Conservation (phyloP, 2,888 invertebrate genomes). For the Sphecodes monilicornis region DNA sequence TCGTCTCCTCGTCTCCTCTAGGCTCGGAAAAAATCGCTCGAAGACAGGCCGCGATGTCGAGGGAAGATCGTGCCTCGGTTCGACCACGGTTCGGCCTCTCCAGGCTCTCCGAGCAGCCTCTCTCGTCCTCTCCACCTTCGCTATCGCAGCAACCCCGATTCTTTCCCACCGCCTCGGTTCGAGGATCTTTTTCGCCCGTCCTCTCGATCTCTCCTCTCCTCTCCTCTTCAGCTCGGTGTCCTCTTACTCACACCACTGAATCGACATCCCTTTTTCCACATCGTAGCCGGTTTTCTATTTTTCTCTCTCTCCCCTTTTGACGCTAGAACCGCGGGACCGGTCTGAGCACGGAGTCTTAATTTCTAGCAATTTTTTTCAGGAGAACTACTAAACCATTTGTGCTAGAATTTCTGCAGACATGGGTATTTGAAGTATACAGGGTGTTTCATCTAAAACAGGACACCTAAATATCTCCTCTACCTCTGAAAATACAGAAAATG, state of each 20-base stretch:
- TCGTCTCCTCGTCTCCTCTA: slow-evolving; percentile 76
- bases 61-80: slow-evolving; percentile 58
- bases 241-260: slow-evolving; percentile 7
- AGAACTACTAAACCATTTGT: neutral
- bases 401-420: neutral
- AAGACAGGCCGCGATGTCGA: slow-evolving; percentile 45
- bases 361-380: neutral
- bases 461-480: no score
- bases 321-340: neutral
- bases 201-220: slow-evolving; percentile 80
- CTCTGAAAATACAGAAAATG: no score
- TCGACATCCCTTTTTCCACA: slow-evolving; percentile 19
- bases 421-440: neutral
- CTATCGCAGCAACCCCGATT: slow-evolving; percentile 78
- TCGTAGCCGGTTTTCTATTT: slow-evolving; percentile 9
- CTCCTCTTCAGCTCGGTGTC: neutral
- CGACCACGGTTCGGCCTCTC: slow-evolving; percentile 50
- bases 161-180: slow-evolving; percentile 85
- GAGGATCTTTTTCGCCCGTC: slow-evolving; percentile 92
- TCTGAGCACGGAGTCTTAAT: neutral
- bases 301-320: neutral
- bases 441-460: no score
- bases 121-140: slow-evolving; percentile 70
- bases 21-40: slow-evolving; percentile 48
- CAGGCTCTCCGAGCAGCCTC: slow-evolving; percentile 36